Percentiles rank a stretch among this genome's conserved stretches.
Conservation (phyloP, 2,797 vertebrate species). For the Lepus oiostolus region DNA sequence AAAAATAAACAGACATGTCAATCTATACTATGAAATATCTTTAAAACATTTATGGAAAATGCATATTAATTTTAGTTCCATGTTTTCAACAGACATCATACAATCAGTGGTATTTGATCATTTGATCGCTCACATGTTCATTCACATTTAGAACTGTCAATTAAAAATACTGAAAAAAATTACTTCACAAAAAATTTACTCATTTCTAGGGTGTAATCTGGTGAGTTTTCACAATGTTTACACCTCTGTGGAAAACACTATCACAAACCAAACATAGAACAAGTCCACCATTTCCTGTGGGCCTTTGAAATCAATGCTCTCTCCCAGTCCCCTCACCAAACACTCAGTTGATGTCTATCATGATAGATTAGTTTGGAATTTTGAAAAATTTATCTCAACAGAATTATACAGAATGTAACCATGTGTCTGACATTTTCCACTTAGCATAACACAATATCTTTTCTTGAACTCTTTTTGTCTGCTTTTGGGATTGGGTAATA, state of each 20-base stretch:
- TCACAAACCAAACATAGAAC: background rate
- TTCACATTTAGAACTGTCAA: background rate
- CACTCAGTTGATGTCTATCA: conserved; percentile 28
- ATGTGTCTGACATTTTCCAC: background rate
- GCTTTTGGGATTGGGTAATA: background rate
- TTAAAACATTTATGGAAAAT: too few species aligned
- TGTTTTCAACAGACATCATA: too few species aligned
- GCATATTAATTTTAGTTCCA: too few species aligned
- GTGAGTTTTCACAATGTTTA: background rate
- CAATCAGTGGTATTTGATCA: background rate
- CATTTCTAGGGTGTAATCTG: background rate
- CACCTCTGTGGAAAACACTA: background rate
- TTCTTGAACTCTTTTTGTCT: background rate
- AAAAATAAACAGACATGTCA: too few species aligned
- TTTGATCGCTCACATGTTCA: background rate
- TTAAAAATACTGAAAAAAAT: background rate
- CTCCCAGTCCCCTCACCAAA: background rate
- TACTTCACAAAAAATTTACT: background rate
- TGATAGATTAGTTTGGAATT: background rate
- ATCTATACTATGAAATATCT: too few species aligned
- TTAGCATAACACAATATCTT: conserved; percentile 5
- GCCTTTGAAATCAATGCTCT: background rate
- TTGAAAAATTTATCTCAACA: background rate
- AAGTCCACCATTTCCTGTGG: conserved; percentile 14
- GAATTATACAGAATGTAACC: background rate